These are phyloP conservation scores for Corythaixoides concolor DNA, from an alignment of 2,113 vertebrate genomes.

Conservation along the genomic window DNA sequence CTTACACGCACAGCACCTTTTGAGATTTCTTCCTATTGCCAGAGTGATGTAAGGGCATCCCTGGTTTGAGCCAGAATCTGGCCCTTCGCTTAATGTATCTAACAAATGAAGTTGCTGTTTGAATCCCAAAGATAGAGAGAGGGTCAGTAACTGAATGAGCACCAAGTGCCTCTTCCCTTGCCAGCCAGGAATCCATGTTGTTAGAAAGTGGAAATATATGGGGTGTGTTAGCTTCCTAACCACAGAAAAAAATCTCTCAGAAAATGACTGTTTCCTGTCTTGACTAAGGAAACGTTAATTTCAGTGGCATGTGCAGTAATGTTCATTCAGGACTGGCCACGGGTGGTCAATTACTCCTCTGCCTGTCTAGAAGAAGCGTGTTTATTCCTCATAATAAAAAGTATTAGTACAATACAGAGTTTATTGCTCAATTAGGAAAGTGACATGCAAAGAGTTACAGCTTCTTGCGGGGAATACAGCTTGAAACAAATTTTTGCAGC, in stretches of 20 bases:
- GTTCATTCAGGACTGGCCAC: conserved; percentile 12
- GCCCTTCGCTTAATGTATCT: neutral
- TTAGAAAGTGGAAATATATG: neutral
- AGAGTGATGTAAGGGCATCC: neutral
- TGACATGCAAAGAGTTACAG: conserved; percentile 27
- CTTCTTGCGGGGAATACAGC: neutral
- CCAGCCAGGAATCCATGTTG: neutral
- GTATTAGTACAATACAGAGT: conserved; percentile 5
- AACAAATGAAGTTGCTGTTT: neutral
- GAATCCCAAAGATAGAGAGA: neutral
- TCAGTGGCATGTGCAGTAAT: neutral
- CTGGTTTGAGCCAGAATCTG: neutral
- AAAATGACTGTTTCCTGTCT: neutral
- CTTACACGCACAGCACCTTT: neutral
- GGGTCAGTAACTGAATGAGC: neutral
- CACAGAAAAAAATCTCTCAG: neutral
- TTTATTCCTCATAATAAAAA: conserved; percentile 45
- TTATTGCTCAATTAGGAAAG: conserved; percentile 36
- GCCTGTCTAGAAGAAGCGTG: conserved; percentile 20
- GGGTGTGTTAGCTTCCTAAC: neutral
- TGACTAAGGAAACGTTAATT: neutral
- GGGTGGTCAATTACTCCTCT: conserved; percentile 31
- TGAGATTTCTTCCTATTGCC: neutral
- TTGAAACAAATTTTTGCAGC: neutral
- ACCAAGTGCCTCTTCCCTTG: neutral